Conservation (phyloP, 2,797 vertebrate species). For the Intellagama lesueurii region DNA sequence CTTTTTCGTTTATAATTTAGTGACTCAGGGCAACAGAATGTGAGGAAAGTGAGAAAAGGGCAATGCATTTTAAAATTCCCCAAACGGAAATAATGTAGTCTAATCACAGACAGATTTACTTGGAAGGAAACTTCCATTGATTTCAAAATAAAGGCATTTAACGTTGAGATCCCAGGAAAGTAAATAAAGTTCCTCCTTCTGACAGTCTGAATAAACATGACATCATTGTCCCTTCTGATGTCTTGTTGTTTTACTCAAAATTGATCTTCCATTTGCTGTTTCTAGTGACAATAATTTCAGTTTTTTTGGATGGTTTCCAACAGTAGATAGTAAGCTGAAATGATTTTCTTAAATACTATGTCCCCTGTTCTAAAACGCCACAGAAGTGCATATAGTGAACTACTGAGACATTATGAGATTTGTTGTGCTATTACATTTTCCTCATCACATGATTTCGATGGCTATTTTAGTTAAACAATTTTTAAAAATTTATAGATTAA, state of each 20-base stretch:
- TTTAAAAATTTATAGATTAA: not conserved
- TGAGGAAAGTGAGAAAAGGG: constrained; percentile 2
- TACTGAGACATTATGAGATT: not conserved
- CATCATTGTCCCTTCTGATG: constrained; percentile 70
- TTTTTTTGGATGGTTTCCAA: not conserved
- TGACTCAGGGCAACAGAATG: not conserved
- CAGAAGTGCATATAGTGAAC: not conserved
- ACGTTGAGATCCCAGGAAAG: not conserved
- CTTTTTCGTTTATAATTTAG: not conserved
- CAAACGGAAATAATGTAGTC: constrained; percentile 49
- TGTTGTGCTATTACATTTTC: not conserved
- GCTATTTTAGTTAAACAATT: not conserved
- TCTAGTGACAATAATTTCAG: not conserved
- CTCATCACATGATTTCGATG: not conserved
- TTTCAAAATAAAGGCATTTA: not conserved
- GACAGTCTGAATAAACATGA: constrained; percentile 52
- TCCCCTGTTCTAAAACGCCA: not conserved
- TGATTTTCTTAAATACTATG: constrained; percentile 20
- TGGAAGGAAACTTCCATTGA: not conserved
- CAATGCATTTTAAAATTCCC: constrained; percentile 63
- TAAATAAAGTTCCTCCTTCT: accelerated
- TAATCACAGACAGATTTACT: not conserved
- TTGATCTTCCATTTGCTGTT: not conserved
- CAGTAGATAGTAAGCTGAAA: not conserved
- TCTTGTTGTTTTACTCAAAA: not conserved